phyloP scores from a whole-genome alignment of 1,140 invertebrate genomes.

The Oedothorax gibbosus region DNA sequence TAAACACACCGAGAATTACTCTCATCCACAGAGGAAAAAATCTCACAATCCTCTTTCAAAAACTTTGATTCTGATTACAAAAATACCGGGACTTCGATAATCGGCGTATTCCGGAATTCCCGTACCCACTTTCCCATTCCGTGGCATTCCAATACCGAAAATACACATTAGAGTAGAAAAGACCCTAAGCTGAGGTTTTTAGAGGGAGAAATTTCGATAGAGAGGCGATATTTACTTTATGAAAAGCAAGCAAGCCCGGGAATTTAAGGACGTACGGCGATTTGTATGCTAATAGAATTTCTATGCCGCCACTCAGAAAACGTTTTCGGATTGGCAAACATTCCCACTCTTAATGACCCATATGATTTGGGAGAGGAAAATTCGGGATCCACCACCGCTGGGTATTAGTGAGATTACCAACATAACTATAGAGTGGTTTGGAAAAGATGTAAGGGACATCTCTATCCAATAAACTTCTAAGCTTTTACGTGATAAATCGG shows the following conservation, averaged over 20 bases:
- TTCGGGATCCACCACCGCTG: neutral
- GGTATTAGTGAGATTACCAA: slow-evolving; percentile 35
- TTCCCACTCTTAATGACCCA: slow-evolving; percentile 48
- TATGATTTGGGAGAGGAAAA: slow-evolving; percentile 23
- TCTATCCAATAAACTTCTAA: too few relatives aligned
- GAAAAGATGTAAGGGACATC: too few relatives aligned
- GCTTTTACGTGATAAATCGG: too few relatives aligned
- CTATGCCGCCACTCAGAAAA: slow-evolving; percentile 23
- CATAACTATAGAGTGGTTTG: too few relatives aligned
- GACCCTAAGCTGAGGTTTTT: slow-evolving; percentile 51
- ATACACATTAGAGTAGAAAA: slow-evolving; percentile 39
- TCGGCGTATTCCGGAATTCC: slow-evolving; percentile 46
- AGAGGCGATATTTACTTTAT: slow-evolving; percentile 58
- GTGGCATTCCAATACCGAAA: neutral
- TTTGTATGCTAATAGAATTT: slow-evolving; percentile 55
- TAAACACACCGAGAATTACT: slow-evolving; percentile 40
- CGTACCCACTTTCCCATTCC: neutral
- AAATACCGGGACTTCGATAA: slow-evolving; percentile 50
- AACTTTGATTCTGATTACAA: slow-evolving; percentile 56
- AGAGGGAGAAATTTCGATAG: slow-evolving; percentile 1
- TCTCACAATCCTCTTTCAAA: slow-evolving; percentile 9
- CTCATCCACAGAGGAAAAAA: neutral
- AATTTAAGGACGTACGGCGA: slow-evolving; percentile 36
- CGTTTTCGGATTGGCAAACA: slow-evolving; percentile 18
- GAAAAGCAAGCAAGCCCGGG: slow-evolving; percentile 31